Percentiles rank a stretch among this genome's conserved stretches.
These are phyloP conservation scores for Sinocyclocheilus grahami DNA, from an alignment of 2,113 vertebrate genomes.

Conservation along the genomic window DNA sequence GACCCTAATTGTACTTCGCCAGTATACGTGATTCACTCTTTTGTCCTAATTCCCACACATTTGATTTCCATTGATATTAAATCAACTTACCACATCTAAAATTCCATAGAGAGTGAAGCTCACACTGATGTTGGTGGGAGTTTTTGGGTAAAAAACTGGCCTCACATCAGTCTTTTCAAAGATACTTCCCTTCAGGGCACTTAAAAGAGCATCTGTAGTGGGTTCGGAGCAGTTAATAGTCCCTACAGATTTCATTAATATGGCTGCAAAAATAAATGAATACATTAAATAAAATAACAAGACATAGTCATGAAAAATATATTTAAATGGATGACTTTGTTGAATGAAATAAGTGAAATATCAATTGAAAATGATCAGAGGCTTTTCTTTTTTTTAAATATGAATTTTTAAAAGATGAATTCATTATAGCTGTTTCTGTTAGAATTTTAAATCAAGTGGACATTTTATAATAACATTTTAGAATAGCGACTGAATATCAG, in stretches of 20 bases:
- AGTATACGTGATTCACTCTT: slow-evolving; percentile 45
- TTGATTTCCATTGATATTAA: slow-evolving; percentile 41
- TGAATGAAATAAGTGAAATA: not conserved
- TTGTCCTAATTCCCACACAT: slow-evolving; percentile 37
- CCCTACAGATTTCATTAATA: slow-evolving; percentile 19
- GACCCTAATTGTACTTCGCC: too few relatives aligned
- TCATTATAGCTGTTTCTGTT: too few relatives aligned
- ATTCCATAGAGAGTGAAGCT: slow-evolving; percentile 71
- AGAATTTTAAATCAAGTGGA: not conserved
- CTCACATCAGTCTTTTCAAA: slow-evolving; percentile 62
- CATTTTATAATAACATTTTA: not conserved
- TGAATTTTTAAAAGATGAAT: too few relatives aligned
- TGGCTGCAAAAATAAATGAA: slow-evolving; percentile 50
- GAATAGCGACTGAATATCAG: not conserved
- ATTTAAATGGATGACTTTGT: not conserved
- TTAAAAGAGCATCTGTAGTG: slow-evolving; percentile 58
- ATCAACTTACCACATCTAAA: slow-evolving; percentile 74
- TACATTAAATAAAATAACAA: not conserved
- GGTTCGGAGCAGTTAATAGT: slow-evolving; percentile 67
- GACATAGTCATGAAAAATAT: not conserved
- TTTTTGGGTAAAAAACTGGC: slow-evolving; percentile 63
- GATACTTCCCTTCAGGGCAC: slow-evolving; percentile 58
- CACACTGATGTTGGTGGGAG: slow-evolving; percentile 56
- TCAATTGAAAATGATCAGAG: not conserved
- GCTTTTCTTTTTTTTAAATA: not conserved